phyloP scores from a whole-genome alignment of 2,113 vertebrate genomes.

The Silurus meridionalis region DNA sequence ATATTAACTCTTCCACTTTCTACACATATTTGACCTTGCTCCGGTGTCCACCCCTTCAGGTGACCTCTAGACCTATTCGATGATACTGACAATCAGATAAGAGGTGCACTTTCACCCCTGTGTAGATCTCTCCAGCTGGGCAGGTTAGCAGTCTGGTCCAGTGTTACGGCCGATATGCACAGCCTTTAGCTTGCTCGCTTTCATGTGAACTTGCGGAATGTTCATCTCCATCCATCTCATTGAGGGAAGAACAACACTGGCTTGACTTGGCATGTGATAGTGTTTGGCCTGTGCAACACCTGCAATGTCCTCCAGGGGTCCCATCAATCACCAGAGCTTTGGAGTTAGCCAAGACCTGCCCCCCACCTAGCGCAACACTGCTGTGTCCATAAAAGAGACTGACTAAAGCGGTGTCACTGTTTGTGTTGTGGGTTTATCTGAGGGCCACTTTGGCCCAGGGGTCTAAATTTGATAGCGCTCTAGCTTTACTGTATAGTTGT shows the following conservation, averaged over 20 bases:
- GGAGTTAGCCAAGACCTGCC: slow-evolving; percentile 46
- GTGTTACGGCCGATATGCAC: slow-evolving; percentile 42
- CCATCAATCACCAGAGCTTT: slow-evolving; percentile 65
- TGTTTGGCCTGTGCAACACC: slow-evolving; percentile 75
- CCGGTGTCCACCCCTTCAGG: slow-evolving; percentile 22
- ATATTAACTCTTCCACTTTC: slow-evolving; percentile 23
- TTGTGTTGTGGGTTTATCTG: slow-evolving; percentile 45
- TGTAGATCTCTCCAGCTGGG: slow-evolving; percentile 36
- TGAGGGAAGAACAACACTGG: slow-evolving; percentile 64
- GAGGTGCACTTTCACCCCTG: slow-evolving; percentile 45
- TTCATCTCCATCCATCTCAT: slow-evolving; percentile 73
- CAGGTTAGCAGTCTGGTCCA: slow-evolving; percentile 6
- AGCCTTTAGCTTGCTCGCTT: slow-evolving; percentile 34
- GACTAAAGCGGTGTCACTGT: slow-evolving; percentile 30
- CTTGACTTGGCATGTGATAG: slow-evolving; percentile 73
- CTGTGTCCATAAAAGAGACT: slow-evolving; percentile 29
- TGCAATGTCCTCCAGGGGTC: slow-evolving; percentile 60
- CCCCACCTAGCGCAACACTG: slow-evolving; percentile 37
- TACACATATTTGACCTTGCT: slow-evolving; percentile 44
- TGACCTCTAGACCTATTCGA: slow-evolving; percentile 26
- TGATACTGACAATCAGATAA: slow-evolving; percentile 46
- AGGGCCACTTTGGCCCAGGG: slow-evolving; percentile 41
- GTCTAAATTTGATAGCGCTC: slow-evolving; percentile 42
- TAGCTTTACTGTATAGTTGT: slow-evolving; percentile 25
- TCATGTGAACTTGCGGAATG: slow-evolving; percentile 67